Evolutionary conservation across 2,113 vertebrate species (phyloP).

Genomic region (Mormyrus iriodes): DNA sequence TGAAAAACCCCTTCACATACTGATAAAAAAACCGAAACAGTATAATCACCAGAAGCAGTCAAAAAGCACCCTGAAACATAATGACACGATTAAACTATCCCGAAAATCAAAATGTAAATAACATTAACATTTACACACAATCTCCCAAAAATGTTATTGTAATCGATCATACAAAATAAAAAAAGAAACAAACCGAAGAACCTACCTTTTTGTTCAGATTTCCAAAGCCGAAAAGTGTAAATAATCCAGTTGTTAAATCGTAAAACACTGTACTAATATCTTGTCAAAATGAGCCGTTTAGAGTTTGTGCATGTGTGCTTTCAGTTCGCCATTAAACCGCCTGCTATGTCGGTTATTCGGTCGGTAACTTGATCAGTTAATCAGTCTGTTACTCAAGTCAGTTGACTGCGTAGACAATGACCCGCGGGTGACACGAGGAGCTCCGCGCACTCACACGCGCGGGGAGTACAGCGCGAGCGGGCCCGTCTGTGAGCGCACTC

Average conservation of each 20-base stretch:
- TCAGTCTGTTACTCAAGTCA: constrained; percentile 19
- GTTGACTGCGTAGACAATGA: constrained; percentile 5
- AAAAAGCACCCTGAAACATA: not conserved
- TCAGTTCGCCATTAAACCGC: not conserved
- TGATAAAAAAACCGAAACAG: not conserved
- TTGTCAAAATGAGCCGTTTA: not conserved
- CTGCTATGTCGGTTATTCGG: constrained; percentile 7
- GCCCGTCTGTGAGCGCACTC: constrained; percentile 16
- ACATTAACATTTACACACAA: not conserved
- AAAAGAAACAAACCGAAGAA: not conserved
- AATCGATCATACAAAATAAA: not conserved
- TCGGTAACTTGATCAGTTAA: constrained; percentile 15
- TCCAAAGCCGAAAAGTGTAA: not conserved
- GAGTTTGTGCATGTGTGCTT: not conserved
- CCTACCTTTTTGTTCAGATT: not conserved
- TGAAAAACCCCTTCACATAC: not conserved
- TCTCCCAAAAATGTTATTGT: not conserved
- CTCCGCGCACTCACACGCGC: not conserved
- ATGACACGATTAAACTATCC: not conserved
- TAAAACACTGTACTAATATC: not conserved
- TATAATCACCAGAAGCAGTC: not conserved
- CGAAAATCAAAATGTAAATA: not conserved
- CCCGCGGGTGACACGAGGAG: not conserved
- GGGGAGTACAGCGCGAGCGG: constrained; percentile 9
- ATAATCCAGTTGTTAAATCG: not conserved